These are phyloP conservation scores for Tineola bisselliella DNA, from an alignment of 2,888 invertebrate species.

Conservation along the genomic window DNA sequence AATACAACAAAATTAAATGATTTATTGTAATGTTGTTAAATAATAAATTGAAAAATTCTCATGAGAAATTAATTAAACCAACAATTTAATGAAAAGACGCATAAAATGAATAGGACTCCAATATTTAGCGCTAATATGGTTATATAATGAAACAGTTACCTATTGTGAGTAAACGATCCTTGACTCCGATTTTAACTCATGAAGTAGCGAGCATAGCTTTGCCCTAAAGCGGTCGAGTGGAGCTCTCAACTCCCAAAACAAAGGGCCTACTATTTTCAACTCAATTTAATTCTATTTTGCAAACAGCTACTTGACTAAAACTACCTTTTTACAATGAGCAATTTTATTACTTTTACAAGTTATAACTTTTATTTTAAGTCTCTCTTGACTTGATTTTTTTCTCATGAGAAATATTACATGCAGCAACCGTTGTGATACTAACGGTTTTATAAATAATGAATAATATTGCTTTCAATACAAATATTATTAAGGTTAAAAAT, in stretches of 20 bases:
- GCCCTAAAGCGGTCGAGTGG: conserved; percentile 12
- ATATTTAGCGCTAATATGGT: not conserved
- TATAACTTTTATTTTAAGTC: not conserved
- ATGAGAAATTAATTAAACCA: not conserved
- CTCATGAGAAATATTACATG: not conserved
- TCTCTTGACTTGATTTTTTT: not conserved
- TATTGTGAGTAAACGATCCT: conserved; percentile 7
- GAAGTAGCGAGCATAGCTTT: not conserved
- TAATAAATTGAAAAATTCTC: not conserved
- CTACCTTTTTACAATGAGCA: not conserved
- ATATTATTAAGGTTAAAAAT: too few relatives aligned
- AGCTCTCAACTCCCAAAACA: not conserved
- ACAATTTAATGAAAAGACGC: not conserved
- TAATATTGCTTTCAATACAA: too few relatives aligned
- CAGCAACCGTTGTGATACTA: not conserved
- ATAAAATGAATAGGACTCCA: not conserved
- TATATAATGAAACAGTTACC: conserved; percentile 14
- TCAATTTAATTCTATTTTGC: conserved; percentile 57
- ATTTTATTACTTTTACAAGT: not conserved
- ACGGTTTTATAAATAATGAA: not conserved
- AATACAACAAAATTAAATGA: too few relatives aligned
- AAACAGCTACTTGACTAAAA: conserved; percentile 34
- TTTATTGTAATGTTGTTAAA: too few relatives aligned
- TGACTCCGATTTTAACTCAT: conserved; percentile 11
- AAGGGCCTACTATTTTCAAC: conserved; percentile 24